These are phyloP conservation scores for Clamator glandarius DNA, from an alignment of 2,797 vertebrate genomes.

Conservation along the genomic window DNA sequence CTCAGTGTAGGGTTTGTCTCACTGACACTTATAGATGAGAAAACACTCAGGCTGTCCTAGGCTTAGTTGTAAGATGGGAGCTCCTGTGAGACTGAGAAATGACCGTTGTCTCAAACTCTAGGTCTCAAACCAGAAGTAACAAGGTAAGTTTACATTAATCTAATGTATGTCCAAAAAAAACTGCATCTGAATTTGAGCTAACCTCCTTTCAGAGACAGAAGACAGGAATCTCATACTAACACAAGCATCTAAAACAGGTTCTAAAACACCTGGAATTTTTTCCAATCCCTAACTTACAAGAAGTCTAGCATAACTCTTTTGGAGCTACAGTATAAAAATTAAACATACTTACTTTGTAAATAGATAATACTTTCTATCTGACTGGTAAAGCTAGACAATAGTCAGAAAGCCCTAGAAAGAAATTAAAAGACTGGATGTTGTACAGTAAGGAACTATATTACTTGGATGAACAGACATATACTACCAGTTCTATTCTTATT, in stretches of 20 bases:
- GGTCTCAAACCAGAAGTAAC: neutral
- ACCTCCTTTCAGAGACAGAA: neutral
- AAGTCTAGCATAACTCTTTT: neutral
- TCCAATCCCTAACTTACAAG: neutral
- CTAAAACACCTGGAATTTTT: accelerated
- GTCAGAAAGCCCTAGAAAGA: neutral
- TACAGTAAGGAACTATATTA: neutral
- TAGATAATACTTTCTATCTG: neutral
- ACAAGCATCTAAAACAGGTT: neutral
- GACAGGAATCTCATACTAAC: neutral
- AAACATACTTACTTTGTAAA: neutral
- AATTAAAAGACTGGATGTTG: neutral
- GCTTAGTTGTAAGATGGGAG: neutral
- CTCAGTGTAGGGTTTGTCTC: neutral
- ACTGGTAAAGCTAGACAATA: neutral
- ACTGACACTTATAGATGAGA: neutral
- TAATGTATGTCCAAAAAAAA: neutral
- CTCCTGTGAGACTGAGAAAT: neutral
- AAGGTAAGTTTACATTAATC: neutral
- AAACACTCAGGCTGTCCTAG: neutral
- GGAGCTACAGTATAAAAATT: neutral
- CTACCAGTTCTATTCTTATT: neutral
- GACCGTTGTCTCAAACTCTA: neutral
- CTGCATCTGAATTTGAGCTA: neutral
- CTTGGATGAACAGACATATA: neutral